Evolutionary conservation across 2,113 vertebrate species (phyloP), one percentile per base, ranked within the genome.

Genomic region (Lepisosteus osseus): DNA sequence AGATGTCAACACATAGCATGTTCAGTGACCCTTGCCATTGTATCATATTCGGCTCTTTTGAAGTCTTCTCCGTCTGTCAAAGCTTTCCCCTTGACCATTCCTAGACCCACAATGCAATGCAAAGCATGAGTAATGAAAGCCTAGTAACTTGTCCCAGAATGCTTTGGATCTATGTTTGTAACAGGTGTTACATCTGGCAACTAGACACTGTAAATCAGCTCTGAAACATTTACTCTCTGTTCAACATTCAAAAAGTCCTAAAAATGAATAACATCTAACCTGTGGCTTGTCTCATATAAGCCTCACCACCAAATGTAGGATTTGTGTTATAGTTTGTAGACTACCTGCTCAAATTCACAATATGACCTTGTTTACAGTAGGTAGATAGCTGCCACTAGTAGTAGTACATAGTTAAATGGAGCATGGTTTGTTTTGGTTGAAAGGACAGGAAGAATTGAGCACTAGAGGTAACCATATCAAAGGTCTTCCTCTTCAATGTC

Each of bases 1-100:
- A 82, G 79, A 78, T 86, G 83, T 87, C 81, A 79, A 41, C 84
- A 59, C 12, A 59, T 2, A 59, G n/a, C 5, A 11, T 59, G 11
- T 6, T 15, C 12, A 68, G 78, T 51, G 72, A 40, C 66, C 77
- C 77, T 76, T 61, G 71, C 71, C 75, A 69, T 59, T 13, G 12
- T 59, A 6, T 59, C 3, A n/a, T 59, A 15, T 78, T 69, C 54
- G 69, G 69, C 44, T 51, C 54, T 67, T 72, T 80, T 45, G 9
- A 76, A 81, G 76, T 63, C 40, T 64, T 42, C 6, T 45, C 29
- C 42, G 43, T 55, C 66, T 15, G 77, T 68, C 73, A 65, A 69
- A 72, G 79, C 79, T 76, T 54, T 76, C 70, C 47, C 65, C 64
- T 67, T 61, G 62, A 71, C 79, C 51, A 3, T 66, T 8, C 7